Percentiles rank a stretch among this genome's conserved stretches.
Evolutionary conservation across 2,888 invertebrate species (phyloP).

Genomic region (Mythimna pallens): DNA sequence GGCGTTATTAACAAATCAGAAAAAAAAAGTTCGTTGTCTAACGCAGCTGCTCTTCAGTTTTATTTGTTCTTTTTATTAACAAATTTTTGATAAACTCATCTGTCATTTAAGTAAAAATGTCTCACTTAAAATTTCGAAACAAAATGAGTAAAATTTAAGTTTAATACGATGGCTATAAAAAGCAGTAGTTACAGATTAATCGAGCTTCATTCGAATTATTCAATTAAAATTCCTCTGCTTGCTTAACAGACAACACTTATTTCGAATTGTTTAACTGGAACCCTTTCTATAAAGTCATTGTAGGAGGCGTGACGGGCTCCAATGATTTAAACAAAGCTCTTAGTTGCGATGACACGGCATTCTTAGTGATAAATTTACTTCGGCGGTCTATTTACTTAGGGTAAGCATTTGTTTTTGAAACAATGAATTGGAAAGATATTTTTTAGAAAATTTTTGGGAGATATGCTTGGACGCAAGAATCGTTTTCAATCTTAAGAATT

Average conservation of each 20-base stretch:
- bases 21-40: slow-evolving; percentile 70
- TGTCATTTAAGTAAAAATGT: slow-evolving; percentile 55
- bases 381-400: slow-evolving; percentile 62
- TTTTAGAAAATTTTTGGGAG: slow-evolving; percentile 29
- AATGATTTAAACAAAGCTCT: slow-evolving; percentile 87
- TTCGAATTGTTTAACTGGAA: slow-evolving; percentile 79
- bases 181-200: slow-evolving; percentile 58
- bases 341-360: slow-evolving; percentile 83
- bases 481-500: not conserved
- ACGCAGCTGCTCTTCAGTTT: slow-evolving; percentile 78
- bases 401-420: slow-evolving; percentile 57
- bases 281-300: slow-evolving; percentile 82
- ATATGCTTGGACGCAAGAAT: not conserved
- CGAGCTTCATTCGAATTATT: slow-evolving; percentile 70
- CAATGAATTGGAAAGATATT: slow-evolving; percentile 46
- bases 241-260: slow-evolving; percentile 74
- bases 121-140: slow-evolving; percentile 35
- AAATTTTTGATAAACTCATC: slow-evolving; percentile 59
- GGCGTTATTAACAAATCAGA: slow-evolving; percentile 83
- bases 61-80: slow-evolving; percentile 49
- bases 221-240: slow-evolving; percentile 78
- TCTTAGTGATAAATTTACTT: slow-evolving; percentile 67
- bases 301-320: slow-evolving; percentile 79
- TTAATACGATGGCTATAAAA: slow-evolving; percentile 50
- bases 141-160: slow-evolving; percentile 36